Evolutionary conservation across 2,113 vertebrate species (phyloP), one percentile per base, ranked within the genome.

Genomic region (Prolemur simus): DNA sequence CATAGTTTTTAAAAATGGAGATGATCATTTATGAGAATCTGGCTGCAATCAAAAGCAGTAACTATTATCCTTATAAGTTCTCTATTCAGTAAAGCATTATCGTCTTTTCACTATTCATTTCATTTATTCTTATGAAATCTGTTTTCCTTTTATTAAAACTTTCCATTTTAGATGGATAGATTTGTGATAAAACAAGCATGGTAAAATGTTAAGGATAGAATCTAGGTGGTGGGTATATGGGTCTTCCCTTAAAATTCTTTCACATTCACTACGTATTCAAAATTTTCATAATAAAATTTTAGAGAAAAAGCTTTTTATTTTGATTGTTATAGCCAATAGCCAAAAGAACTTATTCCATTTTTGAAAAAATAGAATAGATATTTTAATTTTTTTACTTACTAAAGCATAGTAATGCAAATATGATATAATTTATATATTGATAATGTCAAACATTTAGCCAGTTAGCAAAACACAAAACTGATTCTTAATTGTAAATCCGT

Each of bases 1-100:
- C 97, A 91, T 98, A 97, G 97, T 97, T 98, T 97, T 94, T 78
- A 74, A 98, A 98, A 97, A 97, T 93, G 81, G 54, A 98, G 96
- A 95, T 92, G 95, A 97, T 96, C 85, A 25, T 93, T 96, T 97
- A 89, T 96, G 90, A 96, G 94, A 97, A 94, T 95, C 76, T 96
- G 82, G 95, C 95, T 98, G 37, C 93, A 97, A 94, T 96, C 60
- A 96, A 94, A 98, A 97, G 96, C n/a, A 66, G 94, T 97, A 83
- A 86, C 90, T 97, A 13, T 98, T 89, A 86, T 98, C 54, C 89
- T 97, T 76, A 15, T 68, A 91, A 64, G 42, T 97, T 98, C 96
- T 97, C 98, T 97, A 96, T 97, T 77, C 54, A 97, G 86, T 97
- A 90, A 97, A 97, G 90, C 84, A 96, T 97, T 98, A 95, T 97